These are phyloP conservation scores for Drosophila lini DNA, from an alignment of 1,140 invertebrate genomes.

Conservation along the genomic window DNA sequence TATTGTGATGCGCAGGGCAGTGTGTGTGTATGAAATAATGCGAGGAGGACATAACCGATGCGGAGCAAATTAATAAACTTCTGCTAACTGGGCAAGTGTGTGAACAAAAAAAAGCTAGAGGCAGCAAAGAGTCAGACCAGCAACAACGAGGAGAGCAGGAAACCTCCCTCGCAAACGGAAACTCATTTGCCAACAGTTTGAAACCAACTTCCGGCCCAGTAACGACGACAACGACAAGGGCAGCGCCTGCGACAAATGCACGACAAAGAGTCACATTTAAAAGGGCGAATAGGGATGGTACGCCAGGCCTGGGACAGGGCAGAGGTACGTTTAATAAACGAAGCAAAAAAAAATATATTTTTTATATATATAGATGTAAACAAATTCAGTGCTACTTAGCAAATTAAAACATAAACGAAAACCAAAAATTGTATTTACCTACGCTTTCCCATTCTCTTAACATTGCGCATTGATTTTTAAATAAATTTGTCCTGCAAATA, in stretches of 20 bases:
- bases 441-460: neutral
- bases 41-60: constrained; percentile 33
- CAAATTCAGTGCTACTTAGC: constrained; percentile 19
- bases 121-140: constrained; percentile 28
- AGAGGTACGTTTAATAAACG: neutral
- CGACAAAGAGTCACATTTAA: constrained; percentile 57
- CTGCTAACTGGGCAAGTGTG: constrained; percentile 49
- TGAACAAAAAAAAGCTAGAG: constrained; percentile 16
- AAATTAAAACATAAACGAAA: constrained; percentile 20
- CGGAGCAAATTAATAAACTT: constrained; percentile 65
- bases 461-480: constrained; percentile 3
- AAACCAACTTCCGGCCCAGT: constrained; percentile 63
- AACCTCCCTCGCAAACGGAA: constrained; percentile 62
- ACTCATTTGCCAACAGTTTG: constrained; percentile 73
- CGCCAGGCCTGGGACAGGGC: too few species aligned
- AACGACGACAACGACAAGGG: constrained; percentile 49
- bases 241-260: constrained; percentile 47
- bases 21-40: neutral
- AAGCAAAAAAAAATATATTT: neutral
- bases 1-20: neutral
- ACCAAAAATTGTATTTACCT: neutral
- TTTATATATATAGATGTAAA: constrained; percentile 3
- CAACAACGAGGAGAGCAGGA: constrained; percentile 41
- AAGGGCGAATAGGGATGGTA: neutral
- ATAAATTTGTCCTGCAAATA: neutral